Conservation (phyloP, 2,797 vertebrate genomes). For the Sternarchorhynchus goeldii region DNA sequence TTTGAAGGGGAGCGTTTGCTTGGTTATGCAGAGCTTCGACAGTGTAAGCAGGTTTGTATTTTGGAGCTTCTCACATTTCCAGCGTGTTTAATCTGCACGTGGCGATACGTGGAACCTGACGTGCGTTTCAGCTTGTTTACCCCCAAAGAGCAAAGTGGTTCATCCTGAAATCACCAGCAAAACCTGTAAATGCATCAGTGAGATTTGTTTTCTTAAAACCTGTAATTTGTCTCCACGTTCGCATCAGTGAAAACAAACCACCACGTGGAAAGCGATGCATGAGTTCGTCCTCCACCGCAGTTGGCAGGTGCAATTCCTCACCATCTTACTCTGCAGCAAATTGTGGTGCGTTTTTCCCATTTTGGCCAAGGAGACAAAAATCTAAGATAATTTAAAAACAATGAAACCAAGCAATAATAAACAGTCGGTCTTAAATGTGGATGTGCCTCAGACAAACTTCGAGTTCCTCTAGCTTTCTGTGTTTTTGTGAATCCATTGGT, state of each 20-base stretch:
- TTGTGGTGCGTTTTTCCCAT: conserved; percentile 45
- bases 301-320: conserved; percentile 49
- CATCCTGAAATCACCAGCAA: conserved; percentile 82
- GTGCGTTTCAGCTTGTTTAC: conserved; percentile 67
- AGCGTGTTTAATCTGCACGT: conserved; percentile 30
- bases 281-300: conserved; percentile 34
- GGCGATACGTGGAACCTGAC: conserved; percentile 45
- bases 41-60: conserved; percentile 47
- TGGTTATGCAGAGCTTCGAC: conserved; percentile 43
- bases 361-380: conserved; percentile 39
- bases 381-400: conserved; percentile 56
- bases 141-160: conserved; percentile 74
- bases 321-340: conserved; percentile 60
- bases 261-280: conserved; percentile 27
- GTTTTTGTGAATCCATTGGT: conserved; percentile 7
- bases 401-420: conserved; percentile 75
- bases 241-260: conserved; percentile 6
- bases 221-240: conserved; percentile 9
- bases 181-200: conserved; percentile 46
- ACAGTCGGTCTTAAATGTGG: conserved; percentile 59
- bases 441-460: conserved; percentile 52
- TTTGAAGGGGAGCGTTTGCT: conserved; percentile 35
- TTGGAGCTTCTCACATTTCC: conserved; percentile 35
- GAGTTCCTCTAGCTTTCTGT: conserved; percentile 19
- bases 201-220: conserved; percentile 32